These are phyloP conservation scores for Triplophysa yarkandensis DNA, from an alignment of 2,797 vertebrate genomes.

Conservation along the genomic window DNA sequence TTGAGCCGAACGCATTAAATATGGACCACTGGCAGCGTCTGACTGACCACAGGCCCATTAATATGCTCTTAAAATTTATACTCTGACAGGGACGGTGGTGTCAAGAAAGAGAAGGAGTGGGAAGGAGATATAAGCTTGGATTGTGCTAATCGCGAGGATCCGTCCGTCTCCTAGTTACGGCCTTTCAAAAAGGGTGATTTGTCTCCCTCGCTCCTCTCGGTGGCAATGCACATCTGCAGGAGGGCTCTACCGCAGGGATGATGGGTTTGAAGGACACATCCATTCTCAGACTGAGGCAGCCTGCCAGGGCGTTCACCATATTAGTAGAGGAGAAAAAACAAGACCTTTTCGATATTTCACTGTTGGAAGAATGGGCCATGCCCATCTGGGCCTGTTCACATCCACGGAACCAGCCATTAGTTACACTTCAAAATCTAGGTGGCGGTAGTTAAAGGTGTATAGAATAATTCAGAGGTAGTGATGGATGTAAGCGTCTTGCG, in stretches of 20 bases:
- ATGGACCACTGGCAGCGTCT: conserved; percentile 1
- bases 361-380: not conserved
- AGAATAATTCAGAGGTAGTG: conserved; percentile 1
- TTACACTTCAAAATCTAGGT: not conserved
- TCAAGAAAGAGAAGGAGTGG: not conserved
- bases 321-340: not conserved
- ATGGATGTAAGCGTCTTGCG: not conserved
- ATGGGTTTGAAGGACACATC: conserved; percentile 34
- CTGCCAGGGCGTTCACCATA: not conserved
- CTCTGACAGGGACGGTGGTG: not conserved
- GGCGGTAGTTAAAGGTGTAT: conserved; percentile 1
- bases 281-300: conserved; percentile 22
- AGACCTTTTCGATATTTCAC: conserved; percentile 3
- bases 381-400: not conserved
- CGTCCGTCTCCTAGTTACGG: conserved; percentile 27
- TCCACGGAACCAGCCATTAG: not conserved
- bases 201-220: conserved; percentile 17
- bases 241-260: not conserved
- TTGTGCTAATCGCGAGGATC: conserved; percentile 25
- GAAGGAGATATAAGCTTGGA: not conserved
- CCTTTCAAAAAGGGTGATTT: conserved; percentile 28
- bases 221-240: conserved; percentile 25
- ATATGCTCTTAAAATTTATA: not conserved
- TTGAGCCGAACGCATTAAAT: not conserved
- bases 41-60: not conserved